phyloP scores from a whole-genome alignment of 2,113 vertebrate species.

The Centropus bengalensis region DNA sequence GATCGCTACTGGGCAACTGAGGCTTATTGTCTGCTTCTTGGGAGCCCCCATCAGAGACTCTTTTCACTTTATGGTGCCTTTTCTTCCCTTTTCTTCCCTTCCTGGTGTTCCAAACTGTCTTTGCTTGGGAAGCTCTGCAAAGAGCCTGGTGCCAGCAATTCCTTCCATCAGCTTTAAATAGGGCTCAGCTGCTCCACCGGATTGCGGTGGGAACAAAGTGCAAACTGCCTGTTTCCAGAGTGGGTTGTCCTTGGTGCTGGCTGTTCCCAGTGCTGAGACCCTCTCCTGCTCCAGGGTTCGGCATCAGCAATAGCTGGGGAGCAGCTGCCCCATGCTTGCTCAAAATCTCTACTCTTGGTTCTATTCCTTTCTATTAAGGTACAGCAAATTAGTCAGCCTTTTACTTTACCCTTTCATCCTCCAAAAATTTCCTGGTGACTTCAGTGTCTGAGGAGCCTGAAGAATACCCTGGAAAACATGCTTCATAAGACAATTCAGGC shows the following conservation, averaged over 20 bases:
- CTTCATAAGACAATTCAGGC: not conserved
- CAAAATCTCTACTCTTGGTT: not conserved
- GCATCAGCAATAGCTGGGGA: not conserved
- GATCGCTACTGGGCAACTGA: not conserved
- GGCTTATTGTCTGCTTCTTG: not conserved
- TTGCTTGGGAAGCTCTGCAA: not conserved
- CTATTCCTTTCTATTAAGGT: not conserved
- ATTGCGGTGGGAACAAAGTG: not conserved
- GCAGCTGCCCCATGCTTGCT: not conserved
- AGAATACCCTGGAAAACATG: not conserved
- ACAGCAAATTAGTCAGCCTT: not conserved
- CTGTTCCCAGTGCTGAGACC: not conserved
- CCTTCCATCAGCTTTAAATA: not conserved
- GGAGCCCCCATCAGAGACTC: not conserved
- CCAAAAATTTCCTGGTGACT: not conserved
- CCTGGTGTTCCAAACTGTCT: not conserved
- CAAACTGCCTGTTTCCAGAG: not conserved
- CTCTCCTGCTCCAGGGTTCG: not conserved
- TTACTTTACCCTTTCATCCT: not conserved
- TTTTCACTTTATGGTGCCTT: not conserved
- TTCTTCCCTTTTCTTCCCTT: not conserved
- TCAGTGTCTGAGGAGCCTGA: not conserved
- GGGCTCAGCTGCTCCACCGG: not conserved
- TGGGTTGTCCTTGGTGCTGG: not conserved
- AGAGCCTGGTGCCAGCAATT: not conserved